A percentile compares a stretch with the other conserved stretches of the same genome.
These are phyloP conservation scores for Mesopsocus fuscifrons DNA, from an alignment of 2,888 invertebrate genomes.

Conservation along the genomic window DNA sequence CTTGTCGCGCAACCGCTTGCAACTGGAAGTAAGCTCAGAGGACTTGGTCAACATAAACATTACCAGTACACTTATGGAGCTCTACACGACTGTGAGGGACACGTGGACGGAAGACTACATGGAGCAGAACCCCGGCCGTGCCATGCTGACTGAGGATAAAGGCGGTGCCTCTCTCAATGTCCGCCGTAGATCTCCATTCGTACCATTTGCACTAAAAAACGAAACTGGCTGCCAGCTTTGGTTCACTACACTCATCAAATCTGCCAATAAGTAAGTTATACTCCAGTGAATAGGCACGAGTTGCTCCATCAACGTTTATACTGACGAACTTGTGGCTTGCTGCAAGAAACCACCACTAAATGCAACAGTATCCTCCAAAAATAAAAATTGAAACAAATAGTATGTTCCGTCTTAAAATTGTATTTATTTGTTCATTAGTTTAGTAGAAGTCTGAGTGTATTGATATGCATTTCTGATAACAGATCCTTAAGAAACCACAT, in stretches of 20 bases:
- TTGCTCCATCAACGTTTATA: too few species aligned
- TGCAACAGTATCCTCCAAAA: too few species aligned
- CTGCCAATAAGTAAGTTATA: constrained; percentile 29
- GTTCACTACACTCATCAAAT: constrained; percentile 67
- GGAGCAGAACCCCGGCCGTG: constrained; percentile 21
- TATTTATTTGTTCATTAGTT: too few species aligned
- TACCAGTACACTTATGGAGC: constrained; percentile 71
- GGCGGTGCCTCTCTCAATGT: constrained; percentile 28
- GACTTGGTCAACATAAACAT: constrained; percentile 72
- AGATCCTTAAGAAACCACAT: too few species aligned
- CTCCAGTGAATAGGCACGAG: not conserved
- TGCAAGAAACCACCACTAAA: too few species aligned
- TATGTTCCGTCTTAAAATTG: too few species aligned
- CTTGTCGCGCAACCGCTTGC: constrained; percentile 37
- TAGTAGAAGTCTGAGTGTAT: too few species aligned
- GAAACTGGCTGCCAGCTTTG: constrained; percentile 71
- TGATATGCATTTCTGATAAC: too few species aligned
- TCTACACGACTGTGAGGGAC: constrained; percentile 57
- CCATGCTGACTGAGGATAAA: not conserved
- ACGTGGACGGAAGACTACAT: constrained; percentile 79
- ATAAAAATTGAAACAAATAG: too few species aligned
- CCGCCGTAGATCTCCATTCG: constrained; percentile 69
- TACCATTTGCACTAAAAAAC: constrained; percentile 86
- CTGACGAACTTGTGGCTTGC: too few species aligned
- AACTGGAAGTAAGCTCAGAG: constrained; percentile 40